Evolutionary conservation across 2,888 invertebrate genomes (phyloP).

Genomic region (Eulithis testata): DNA sequence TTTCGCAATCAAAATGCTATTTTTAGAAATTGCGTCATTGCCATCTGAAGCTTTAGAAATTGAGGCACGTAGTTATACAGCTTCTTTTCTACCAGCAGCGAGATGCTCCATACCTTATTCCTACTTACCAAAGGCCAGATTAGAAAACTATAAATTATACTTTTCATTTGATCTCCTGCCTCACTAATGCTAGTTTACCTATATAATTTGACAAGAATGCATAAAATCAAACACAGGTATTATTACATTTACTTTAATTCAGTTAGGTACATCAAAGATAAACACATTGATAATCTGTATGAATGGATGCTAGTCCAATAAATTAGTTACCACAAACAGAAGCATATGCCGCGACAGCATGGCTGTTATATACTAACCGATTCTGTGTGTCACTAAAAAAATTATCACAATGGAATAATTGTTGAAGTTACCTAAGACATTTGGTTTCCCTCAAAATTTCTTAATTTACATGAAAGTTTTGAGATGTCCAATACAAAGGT

Average conservation of each 20-base stretch:
- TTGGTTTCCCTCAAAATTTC: constrained; percentile 75
- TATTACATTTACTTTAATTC: constrained; percentile 74
- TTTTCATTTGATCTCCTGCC: too few relatives aligned
- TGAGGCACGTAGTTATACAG: too few relatives aligned
- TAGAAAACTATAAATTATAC: too few relatives aligned
- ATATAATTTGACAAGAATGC: not conserved
- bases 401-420: constrained; percentile 80
- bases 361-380: constrained; percentile 64
- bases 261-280: constrained; percentile 51
- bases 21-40: too few relatives aligned
- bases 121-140: too few relatives aligned
- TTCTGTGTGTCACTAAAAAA: constrained; percentile 63
- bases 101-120: too few relatives aligned
- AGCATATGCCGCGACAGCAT: constrained; percentile 60
- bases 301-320: constrained; percentile 69
- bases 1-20: too few relatives aligned
- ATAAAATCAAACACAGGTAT: constrained; percentile 44
- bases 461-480: constrained; percentile 60
- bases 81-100: too few relatives aligned
- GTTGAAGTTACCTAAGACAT: constrained; percentile 73
- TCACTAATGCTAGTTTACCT: too few relatives aligned
- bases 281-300: constrained; percentile 49
- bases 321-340: constrained; percentile 70
- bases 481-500: constrained; percentile 56
- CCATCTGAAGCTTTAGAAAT: too few relatives aligned